Percentiles rank a stretch among this genome's conserved stretches.
phyloP scores from a whole-genome alignment of 2,888 invertebrate species.

The Cacoxenus indagator region DNA sequence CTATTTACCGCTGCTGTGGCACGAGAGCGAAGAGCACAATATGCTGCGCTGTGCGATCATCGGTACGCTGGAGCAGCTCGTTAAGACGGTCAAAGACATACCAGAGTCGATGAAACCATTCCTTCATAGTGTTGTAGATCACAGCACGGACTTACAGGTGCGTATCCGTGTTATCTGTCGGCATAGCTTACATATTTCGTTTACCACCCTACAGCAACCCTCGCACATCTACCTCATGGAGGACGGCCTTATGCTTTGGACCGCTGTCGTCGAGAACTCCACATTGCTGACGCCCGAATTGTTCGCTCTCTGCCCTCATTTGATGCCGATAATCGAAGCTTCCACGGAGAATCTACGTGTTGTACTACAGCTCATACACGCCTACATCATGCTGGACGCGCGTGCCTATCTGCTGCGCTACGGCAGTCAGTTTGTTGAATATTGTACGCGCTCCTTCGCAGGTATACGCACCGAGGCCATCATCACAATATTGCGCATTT shows the following conservation, averaged over 20 bases:
- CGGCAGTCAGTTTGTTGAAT: slow-evolving; percentile 79
- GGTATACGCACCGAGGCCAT: slow-evolving; percentile 84
- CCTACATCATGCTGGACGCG: slow-evolving; percentile 84
- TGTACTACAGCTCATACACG: slow-evolving; percentile 85
- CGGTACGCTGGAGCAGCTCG: slow-evolving; percentile 83
- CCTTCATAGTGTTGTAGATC: slow-evolving; percentile 77
- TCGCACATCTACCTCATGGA: slow-evolving; percentile 92
- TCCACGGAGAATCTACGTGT: slow-evolving; percentile 85
- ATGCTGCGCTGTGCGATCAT: slow-evolving; percentile 94
- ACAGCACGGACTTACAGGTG: slow-evolving; percentile 82
- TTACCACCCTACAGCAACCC: slow-evolving; percentile 73
- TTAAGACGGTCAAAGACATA: slow-evolving; percentile 79
- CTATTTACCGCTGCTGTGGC: slow-evolving; percentile 91
- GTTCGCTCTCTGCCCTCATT: slow-evolving; percentile 81
- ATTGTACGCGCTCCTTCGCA: slow-evolving; percentile 80
- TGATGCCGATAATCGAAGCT: slow-evolving; percentile 83
- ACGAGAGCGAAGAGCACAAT: slow-evolving; percentile 87
- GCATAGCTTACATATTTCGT: too few species aligned
- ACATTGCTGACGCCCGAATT: slow-evolving; percentile 77
- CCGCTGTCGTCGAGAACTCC: slow-evolving; percentile 84
- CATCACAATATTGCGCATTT: slow-evolving; percentile 80
- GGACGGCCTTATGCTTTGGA: slow-evolving; percentile 93
- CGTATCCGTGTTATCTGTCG: too few species aligned
- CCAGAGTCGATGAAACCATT: slow-evolving; percentile 76
- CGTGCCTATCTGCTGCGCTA: slow-evolving; percentile 82